A percentile compares a stretch with the other conserved stretches of the same genome.
Conservation (phyloP, 2,888 invertebrate genomes). For the Exocentrus adspersus region DNA sequence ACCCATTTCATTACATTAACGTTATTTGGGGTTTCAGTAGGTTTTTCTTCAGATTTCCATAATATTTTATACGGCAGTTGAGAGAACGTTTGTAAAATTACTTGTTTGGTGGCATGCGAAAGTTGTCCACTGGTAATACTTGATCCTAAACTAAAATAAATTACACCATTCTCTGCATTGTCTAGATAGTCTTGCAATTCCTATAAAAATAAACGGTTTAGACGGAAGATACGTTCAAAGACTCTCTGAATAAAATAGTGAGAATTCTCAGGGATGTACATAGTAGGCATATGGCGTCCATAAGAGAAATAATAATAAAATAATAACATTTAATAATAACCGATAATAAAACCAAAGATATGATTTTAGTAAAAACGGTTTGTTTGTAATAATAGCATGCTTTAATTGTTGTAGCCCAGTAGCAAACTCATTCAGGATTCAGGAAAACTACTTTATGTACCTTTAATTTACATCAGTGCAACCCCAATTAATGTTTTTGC, state of each 20-base stretch:
- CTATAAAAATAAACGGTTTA: slow-evolving; percentile 30
- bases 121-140: slow-evolving; percentile 37
- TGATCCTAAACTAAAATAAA: slow-evolving; percentile 47
- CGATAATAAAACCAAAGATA: too few relatives aligned
- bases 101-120: slow-evolving; percentile 31
- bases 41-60: slow-evolving; percentile 61
- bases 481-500: too few relatives aligned
- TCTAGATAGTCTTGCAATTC: slow-evolving; percentile 41
- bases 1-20: slow-evolving; percentile 60
- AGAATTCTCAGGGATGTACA: not conserved
- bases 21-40: slow-evolving; percentile 54
- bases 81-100: slow-evolving; percentile 29
- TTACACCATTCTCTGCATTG: slow-evolving; percentile 36
- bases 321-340: too few relatives aligned
- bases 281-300: not conserved
- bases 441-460: too few relatives aligned
- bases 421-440: too few relatives aligned
- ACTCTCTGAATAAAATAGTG: too few relatives aligned
- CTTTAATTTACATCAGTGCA: too few relatives aligned
- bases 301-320: too few relatives aligned
- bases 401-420: too few relatives aligned
- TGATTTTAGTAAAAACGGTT: too few relatives aligned
- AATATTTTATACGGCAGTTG: slow-evolving; percentile 42
- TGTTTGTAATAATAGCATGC: too few relatives aligned
- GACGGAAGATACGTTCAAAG: too few relatives aligned